Conservation (phyloP, 1,140 invertebrate genomes). For the Drosophila grimshawi region DNA sequence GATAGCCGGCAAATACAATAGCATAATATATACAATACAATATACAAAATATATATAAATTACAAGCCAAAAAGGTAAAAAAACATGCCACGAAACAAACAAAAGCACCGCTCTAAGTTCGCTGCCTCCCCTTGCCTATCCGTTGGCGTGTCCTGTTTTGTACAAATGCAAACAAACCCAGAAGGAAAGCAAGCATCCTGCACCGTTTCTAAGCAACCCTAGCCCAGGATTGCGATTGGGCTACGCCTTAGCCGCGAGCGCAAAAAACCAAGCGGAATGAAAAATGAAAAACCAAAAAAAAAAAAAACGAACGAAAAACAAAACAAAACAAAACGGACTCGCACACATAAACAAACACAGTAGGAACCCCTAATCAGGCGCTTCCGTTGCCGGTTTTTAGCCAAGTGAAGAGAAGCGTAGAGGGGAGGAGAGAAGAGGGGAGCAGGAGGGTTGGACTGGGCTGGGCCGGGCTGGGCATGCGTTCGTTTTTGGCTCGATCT, state of each 20-base stretch:
- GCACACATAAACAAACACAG: constrained; percentile 16
- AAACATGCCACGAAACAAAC: constrained; percentile 41
- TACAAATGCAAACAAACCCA: constrained; percentile 73
- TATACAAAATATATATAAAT: constrained; percentile 79
- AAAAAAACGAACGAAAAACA: background rate
- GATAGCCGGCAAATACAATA: constrained; percentile 79
- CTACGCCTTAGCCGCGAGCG: constrained; percentile 46
- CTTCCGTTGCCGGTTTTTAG: constrained; percentile 55
- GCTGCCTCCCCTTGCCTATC: too few species aligned
- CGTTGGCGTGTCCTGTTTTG: constrained; percentile 27
- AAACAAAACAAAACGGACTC: background rate
- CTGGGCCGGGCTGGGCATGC: background rate
- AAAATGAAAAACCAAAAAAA: background rate
- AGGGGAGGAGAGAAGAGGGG: background rate
- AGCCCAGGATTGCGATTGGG: constrained; percentile 28
- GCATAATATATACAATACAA: constrained; percentile 58
- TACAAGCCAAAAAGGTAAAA: constrained; percentile 81
- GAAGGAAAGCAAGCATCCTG: constrained; percentile 37
- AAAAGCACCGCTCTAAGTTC: constrained; percentile 44
- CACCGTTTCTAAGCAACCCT: constrained; percentile 69
- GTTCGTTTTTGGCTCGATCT: constrained; percentile 2
- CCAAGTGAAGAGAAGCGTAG: constrained; percentile 11
- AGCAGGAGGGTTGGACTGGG: background rate
- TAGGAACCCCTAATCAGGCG: constrained; percentile 61
- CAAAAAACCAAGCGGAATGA: background rate